phyloP scores from a whole-genome alignment of 2,113 vertebrate species.

The Strix aluco region DNA sequence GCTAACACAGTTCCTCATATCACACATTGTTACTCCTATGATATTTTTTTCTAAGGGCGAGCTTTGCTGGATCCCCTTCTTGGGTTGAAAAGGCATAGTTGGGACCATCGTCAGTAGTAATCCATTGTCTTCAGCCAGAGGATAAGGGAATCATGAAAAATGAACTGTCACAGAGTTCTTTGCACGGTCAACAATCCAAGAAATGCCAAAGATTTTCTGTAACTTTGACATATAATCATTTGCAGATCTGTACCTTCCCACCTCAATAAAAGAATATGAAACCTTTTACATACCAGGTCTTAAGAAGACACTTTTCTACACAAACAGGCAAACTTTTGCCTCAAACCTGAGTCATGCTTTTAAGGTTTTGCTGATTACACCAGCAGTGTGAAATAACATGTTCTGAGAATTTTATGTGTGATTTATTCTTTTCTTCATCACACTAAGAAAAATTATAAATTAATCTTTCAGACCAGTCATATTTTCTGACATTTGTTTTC shows the following conservation, averaged over 20 bases:
- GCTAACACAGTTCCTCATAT: neutral
- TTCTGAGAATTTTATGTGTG: neutral
- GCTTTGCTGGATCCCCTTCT: neutral
- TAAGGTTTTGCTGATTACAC: neutral
- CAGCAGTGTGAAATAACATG: neutral
- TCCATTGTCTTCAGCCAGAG: neutral
- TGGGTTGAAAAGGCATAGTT: neutral
- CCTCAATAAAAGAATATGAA: neutral
- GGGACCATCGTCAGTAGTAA: neutral
- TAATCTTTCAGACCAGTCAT: slow-evolving; percentile 10
- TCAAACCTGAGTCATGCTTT: neutral
- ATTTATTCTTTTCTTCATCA: slow-evolving; percentile 20
- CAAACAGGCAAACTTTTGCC: neutral
- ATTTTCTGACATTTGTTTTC: neutral
- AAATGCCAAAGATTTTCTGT: neutral
- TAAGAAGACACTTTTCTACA: neutral
- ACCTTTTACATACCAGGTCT: neutral
- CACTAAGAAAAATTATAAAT: slow-evolving; percentile 42
- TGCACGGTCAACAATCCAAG: neutral
- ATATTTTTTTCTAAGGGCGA: neutral
- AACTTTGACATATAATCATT: neutral
- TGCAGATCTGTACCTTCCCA: neutral
- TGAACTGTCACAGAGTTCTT: neutral
- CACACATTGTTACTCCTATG: neutral
- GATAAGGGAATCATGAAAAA: neutral